Evolutionary conservation across 2,888 invertebrate species (phyloP), one percentile per base, ranked within the genome.

Genomic region (Orthonychiurus folsomi): DNA sequence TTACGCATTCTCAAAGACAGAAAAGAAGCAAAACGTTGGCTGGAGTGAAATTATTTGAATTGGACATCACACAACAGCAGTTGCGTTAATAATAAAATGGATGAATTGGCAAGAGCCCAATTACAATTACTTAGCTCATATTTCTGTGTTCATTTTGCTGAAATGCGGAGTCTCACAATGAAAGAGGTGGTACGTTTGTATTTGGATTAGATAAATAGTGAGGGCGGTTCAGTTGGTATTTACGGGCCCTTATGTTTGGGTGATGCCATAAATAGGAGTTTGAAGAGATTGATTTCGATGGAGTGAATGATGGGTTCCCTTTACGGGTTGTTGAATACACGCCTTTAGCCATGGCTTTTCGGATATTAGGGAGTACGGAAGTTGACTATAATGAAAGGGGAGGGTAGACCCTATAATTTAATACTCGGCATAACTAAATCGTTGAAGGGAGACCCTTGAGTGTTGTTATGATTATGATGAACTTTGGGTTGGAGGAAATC

Each of bases 381-480:
- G n/a, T n/a, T n/a, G n/a, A n/a, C n/a, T n/a, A n/a, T n/a, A n/a
- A n/a, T n/a, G n/a, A n/a, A 50, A 50, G 50, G 21, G 48, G 21
- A 20, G 20, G n/a, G 3, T 56, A 47, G 57, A 56, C 59, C 52
- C 27, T 58, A 52, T 63, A 63, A 63, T 63, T 63, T 50, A 63
- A 26, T 63, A 58, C 37, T 24, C 52, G 55, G 58, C 57, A 63
- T 50, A 63, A 61, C 57, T 60, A 63, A 63, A 63, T 50, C 53
- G 60, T 37, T 63, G 63, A 61, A 63, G 59, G 50, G 58, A 27
- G 62, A 54, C 55, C 62, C 58, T 58, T 62, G 37, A 37, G 37
- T 37, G 37, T 37, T 37, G 62, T 62, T 62, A 62, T 62, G 62
- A 62, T 62, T 57, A 62, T 58, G 57, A 62, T 58, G 62, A 52